Conservation (phyloP, 1,140 invertebrate genomes). For the Lamellibrachia luymesi region DNA sequence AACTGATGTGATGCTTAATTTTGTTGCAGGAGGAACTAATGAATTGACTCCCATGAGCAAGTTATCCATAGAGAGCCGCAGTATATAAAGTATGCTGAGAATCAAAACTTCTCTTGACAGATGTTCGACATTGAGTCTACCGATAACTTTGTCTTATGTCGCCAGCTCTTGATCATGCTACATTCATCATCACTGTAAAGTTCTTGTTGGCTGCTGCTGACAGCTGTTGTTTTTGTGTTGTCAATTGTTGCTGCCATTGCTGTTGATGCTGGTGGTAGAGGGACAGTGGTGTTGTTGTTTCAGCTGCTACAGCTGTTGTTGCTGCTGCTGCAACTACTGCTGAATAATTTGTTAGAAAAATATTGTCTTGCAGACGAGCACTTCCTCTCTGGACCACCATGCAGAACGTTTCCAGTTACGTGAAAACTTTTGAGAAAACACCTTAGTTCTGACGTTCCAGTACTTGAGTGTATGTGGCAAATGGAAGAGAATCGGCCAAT, state of each 20-base stretch:
- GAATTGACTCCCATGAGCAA: not conserved
- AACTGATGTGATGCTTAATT: not conserved
- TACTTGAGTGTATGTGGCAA: too few species aligned
- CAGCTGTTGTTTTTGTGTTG: not conserved
- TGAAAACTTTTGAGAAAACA: too few species aligned
- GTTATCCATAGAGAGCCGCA: not conserved
- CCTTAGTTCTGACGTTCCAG: too few species aligned
- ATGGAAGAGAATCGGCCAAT: too few species aligned
- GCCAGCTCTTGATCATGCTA: not conserved
- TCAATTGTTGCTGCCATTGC: not conserved
- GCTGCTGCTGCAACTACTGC: not conserved
- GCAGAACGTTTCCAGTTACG: too few species aligned
- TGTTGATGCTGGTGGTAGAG: not conserved
- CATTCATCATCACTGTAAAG: not conserved
- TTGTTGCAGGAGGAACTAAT: not conserved
- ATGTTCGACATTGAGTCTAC: not conserved
- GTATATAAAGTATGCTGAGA: not conserved
- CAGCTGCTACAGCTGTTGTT: not conserved
- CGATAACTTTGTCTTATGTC: not conserved
- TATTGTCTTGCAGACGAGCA: too few species aligned
- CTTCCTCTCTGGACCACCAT: too few species aligned
- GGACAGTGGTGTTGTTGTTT: not conserved
- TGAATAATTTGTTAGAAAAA: too few species aligned
- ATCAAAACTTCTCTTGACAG: not conserved
- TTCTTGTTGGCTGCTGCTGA: not conserved